Base-by-base conservation (phyloP, 2,113 vertebrate genomes). In the Cinclus mexicanus region DNA sequence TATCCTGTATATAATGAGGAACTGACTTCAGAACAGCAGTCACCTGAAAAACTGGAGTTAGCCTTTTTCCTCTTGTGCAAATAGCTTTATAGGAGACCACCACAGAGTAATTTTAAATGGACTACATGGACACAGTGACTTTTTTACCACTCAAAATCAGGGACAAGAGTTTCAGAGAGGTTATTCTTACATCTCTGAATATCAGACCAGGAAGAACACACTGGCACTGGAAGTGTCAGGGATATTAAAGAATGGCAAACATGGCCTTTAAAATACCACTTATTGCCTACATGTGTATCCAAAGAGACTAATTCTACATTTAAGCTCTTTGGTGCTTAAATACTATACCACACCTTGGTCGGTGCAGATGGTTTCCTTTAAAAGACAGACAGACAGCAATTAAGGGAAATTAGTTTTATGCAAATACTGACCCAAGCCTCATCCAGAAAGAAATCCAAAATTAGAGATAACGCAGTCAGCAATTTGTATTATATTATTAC, bases 281-380 rank as follows among this genome's bases (percentile, higher is more conserved):
- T 49, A 47, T 7, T 33, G 24, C 65, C 79, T 50, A 55, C 4
- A 49, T 1, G 2, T 0, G 1, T 47, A 67, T 17, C 15, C 29
- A 35, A 87, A 52, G 24, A 70, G 35, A 60, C 17, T 28, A 84
- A 81, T 35, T 33, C 39, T n/a, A 29, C 26, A 6, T 44, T 81
- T 68, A 61, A 85, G 60, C 39, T 76, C 59, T 53, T 56, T 21
- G 47, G 31, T 93, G n/a, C 12, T 90, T 21, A 88, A 86, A 39
- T 52, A 33, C 37, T 75, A 57, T 6, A 63, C 13, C n/a, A 33
- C 26, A 35, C 56, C 68, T 82, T 70, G 26, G 17, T 37, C 33
- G 9, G 31, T 55, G 20, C 29, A 89, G 20, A 70, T 41, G 5
- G 80, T 64, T 61, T 80, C 25, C 80, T 76, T 90, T 55, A 60